Evolutionary conservation across 2,888 invertebrate species (phyloP), one percentile per base, ranked within the genome.

Genomic region (Nipponacmea schrenckii): DNA sequence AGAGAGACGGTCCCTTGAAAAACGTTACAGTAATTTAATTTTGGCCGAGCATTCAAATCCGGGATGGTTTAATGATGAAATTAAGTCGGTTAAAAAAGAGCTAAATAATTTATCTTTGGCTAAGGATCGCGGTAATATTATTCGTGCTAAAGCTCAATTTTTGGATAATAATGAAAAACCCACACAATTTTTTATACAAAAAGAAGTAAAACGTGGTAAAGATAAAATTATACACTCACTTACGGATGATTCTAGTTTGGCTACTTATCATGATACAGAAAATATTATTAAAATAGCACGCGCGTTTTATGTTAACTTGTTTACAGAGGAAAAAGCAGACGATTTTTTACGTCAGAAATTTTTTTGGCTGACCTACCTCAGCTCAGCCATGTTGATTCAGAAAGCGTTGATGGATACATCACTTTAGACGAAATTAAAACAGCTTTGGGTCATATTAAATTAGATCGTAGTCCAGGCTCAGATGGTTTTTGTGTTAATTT

Each of bases 71-170:
- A 56, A 20, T 3, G 56, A 56, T 10, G 20, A 56, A 24, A 12
- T 56, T 20, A 56, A 56, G 24, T 20, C 56, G n/a, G 56, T 56
- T 56, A 56, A 56, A 24, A 56, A 56, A 56, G 56, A 56, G 24
- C 24, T 56, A 56, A 24, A 24, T 20, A 56, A 56, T 24, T 24
- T 56, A 56, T 20, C 20, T 56, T 56, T 56, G 24, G 56, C 56
- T 0, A 56, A 14, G 14, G 56, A 56, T 14, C 15, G 15, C 24
- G 20, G 56, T 10, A 56, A 56, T 56, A 20, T 56, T 20, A 56
- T 20, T 14, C 56, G 56, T n/a, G 56, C 56, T n/a, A 56, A 56
- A 56, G 56, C 56, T 56, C 56, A 56, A 56, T 56, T 20, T 24
- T 56, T 56, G 24, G 56, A 56, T 3, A 56, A 56, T 56, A 56